phyloP scores from a whole-genome alignment of 1,140 invertebrate species.

The Zaprionus taronus region DNA sequence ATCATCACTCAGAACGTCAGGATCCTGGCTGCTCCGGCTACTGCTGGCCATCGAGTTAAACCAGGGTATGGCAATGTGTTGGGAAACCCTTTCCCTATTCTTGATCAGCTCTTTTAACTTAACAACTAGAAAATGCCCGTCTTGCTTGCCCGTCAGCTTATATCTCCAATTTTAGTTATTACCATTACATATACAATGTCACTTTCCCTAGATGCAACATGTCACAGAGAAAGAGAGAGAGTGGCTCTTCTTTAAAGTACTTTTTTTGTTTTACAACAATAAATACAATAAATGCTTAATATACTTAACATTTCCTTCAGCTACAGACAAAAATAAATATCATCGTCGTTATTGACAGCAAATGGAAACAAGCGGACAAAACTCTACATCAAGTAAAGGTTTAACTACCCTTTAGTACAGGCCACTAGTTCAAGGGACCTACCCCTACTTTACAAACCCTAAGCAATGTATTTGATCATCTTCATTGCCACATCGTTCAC shows the following conservation, averaged over 20 bases:
- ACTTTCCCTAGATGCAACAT: slow-evolving; percentile 1
- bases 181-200: slow-evolving; percentile 11
- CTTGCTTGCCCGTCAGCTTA: slow-evolving; percentile 30
- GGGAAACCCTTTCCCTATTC: slow-evolving; percentile 27
- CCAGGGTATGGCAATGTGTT: slow-evolving; percentile 45
- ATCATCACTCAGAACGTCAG: slow-evolving; percentile 91
- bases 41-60: slow-evolving; percentile 64
- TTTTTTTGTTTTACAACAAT: slow-evolving; percentile 48
- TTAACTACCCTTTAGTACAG: no score
- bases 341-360: no score
- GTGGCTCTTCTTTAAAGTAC: slow-evolving; percentile 37
- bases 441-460: no score
- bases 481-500: no score
- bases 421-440: no score
- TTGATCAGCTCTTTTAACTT: slow-evolving; percentile 21
- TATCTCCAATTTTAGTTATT: slow-evolving; percentile 23
- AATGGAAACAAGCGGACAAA: no score
- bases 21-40: slow-evolving; percentile 73
- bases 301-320: slow-evolving; percentile 54
- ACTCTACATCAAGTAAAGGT: no score
- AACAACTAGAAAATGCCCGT: slow-evolving; percentile 15
- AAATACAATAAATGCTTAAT: slow-evolving; percentile 54
- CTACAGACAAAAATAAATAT: slow-evolving; percentile 34
- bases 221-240: not conserved
- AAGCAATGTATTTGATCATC: no score